These are phyloP conservation scores for Pseudococcus jackbeardsleyi DNA, from an alignment of 2,888 invertebrate species.

Conservation along the genomic window DNA sequence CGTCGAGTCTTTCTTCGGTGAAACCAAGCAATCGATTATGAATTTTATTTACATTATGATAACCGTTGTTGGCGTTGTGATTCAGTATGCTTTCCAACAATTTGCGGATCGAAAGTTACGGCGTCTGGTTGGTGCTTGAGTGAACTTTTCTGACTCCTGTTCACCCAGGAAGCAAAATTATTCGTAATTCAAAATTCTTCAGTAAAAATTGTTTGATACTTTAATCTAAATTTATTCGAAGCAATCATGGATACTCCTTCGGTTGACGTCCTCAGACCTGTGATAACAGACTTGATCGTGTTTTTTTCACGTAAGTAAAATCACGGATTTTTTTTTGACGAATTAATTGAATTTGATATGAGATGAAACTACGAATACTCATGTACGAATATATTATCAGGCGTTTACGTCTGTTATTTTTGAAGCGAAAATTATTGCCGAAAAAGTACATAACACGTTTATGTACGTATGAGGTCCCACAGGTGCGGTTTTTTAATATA, in stretches of 20 bases:
- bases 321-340: background rate
- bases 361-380: background rate
- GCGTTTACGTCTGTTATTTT: background rate
- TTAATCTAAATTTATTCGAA: background rate
- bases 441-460: background rate
- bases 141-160: background rate
- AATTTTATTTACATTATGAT: conserved; percentile 16
- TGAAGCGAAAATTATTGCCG: background rate
- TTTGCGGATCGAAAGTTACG: background rate
- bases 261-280: conserved; percentile 15
- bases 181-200: background rate
- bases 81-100: background rate
- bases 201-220: background rate
- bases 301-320: conserved; percentile 26
- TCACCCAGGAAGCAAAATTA: background rate
- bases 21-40: background rate
- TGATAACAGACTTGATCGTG: conserved; percentile 44
- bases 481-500: too few relatives aligned
- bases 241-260: conserved; percentile 34
- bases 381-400: background rate
- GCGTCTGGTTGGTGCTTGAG: background rate
- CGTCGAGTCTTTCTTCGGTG: too few relatives aligned
- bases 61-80: conserved; percentile 1
- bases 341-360: background rate
- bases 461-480: background rate